Evolutionary conservation across 2,113 vertebrate species (phyloP).

Genomic region (Notarius lentiginosus): DNA sequence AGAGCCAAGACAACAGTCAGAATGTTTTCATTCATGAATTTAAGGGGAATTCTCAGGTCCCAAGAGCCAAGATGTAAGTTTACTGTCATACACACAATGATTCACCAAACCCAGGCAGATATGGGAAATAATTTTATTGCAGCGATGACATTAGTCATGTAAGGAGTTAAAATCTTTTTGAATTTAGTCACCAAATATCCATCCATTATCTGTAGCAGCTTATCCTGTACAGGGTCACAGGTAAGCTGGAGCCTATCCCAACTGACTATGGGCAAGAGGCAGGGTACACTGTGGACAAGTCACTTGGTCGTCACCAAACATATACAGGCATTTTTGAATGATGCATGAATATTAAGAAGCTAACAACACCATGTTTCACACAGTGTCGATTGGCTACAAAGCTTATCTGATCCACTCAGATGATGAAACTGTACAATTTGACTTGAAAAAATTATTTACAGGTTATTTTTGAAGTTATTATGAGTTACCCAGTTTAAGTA

Average conservation of each 20-base stretch:
- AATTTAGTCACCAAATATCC: background rate
- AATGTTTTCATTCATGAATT: conserved; percentile 43
- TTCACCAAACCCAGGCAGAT: conserved; percentile 8
- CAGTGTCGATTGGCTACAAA: background rate
- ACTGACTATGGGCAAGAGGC: too few species aligned
- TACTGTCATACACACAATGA: background rate
- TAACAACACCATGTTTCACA: background rate
- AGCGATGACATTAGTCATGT: conserved; percentile 14
- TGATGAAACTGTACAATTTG: background rate
- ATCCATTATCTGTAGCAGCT: too few species aligned
- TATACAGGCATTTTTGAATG: background rate
- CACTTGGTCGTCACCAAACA: background rate
- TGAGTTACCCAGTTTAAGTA: background rate
- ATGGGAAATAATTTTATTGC: background rate
- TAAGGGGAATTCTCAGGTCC: conserved; percentile 25
- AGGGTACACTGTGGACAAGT: too few species aligned
- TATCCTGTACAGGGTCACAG: too few species aligned
- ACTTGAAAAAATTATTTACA: background rate
- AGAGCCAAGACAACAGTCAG: conserved; percentile 11
- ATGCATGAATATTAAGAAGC: background rate
- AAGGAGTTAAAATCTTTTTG: background rate
- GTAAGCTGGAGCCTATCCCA: too few species aligned
- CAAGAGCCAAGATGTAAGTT: conserved; percentile 1
- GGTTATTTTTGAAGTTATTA: background rate
- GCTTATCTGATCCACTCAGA: background rate